Base-by-base conservation (phyloP, 2,797 vertebrate genomes). In the Antennarius maculatus region DNA sequence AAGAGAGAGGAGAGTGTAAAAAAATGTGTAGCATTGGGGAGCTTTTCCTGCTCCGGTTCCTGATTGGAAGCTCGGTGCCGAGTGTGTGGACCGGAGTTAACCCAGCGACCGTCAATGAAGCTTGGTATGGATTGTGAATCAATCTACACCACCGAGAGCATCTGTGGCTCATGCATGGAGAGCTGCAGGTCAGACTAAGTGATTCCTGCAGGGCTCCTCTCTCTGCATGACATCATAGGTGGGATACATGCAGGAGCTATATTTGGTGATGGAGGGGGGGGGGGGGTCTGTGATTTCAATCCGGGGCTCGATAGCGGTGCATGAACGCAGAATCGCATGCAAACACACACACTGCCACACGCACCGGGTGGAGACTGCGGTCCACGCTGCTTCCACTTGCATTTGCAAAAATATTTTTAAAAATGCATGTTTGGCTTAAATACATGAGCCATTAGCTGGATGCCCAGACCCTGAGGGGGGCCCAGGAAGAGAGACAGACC, bases 81-180 rank as follows among this genome's bases (percentile, higher is more conserved):
- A 77, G 72, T 76, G 75, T 72, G 73, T 72, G 59, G 72, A 71
- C 74, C 72, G 67, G 74, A 77, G 67, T 80, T 75, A 76, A 88
- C 61, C 54, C 57, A 65, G 68, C 79, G 76, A 65, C 66, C 61
- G n/a, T 83, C 74, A 84, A 83, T 70, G 67, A 54, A 54, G 54
- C 37, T 80, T 82, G 81, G 66, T 55, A 66, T 57, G 61, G 51
- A 51, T 67, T 70, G 71, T 66, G 66, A 82, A 81, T 82, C 68
- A 54, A 82, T 65, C 63, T 56, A 63, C 65, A 80, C 65, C 85
- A 75, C 68, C 65, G 46, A 77, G 39, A 80, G 72, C 72, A 75
- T 66, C 55, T 0, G 3, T 52, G 62, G 64, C 51, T 27, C 66
- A 61, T 74, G 61, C 59, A 69, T 71, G 64, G 61, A 75, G 69